Percentiles rank a stretch among this genome's conserved stretches.
Evolutionary conservation across 53 echinoderm and acorn worm genomes (phyloP).

Genomic region (Paracentrotus lividus): DNA sequence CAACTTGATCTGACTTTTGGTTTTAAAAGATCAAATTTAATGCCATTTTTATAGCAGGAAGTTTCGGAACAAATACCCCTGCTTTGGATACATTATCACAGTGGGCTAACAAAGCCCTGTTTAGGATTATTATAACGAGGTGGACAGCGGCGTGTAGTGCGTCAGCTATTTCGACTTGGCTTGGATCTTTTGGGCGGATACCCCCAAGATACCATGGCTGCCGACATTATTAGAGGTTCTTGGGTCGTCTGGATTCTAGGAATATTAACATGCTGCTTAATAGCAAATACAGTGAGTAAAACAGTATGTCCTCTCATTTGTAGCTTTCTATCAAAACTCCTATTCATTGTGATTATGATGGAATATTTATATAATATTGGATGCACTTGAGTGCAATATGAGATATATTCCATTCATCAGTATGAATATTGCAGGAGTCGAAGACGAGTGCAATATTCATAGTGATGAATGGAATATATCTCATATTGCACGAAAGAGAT

Average conservation of each 20-base stretch:
- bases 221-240: neutral
- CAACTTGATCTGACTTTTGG: neutral
- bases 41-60: neutral
- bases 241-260: neutral
- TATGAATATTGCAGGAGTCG: too few species aligned
- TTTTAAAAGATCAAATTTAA: neutral
- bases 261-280: neutral
- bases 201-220: neutral
- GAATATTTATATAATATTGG: too few species aligned
- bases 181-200: neutral
- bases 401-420: too few species aligned
- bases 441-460: too few species aligned
- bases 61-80: neutral
- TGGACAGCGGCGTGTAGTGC: neutral
- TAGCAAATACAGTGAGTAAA: slow-evolving; percentile 18
- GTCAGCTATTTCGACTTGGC: neutral
- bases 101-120: slow-evolving; percentile 7
- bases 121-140: neutral
- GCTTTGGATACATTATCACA: slow-evolving; percentile 18
- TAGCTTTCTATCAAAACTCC: too few species aligned
- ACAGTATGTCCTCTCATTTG: too few species aligned
- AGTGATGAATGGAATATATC: too few species aligned
- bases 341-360: too few species aligned
- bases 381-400: too few species aligned
- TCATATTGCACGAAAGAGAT: too few species aligned